Base-by-base conservation (phyloP, 1,140 invertebrate species). In the Ptiloglossa arizonensis region DNA sequence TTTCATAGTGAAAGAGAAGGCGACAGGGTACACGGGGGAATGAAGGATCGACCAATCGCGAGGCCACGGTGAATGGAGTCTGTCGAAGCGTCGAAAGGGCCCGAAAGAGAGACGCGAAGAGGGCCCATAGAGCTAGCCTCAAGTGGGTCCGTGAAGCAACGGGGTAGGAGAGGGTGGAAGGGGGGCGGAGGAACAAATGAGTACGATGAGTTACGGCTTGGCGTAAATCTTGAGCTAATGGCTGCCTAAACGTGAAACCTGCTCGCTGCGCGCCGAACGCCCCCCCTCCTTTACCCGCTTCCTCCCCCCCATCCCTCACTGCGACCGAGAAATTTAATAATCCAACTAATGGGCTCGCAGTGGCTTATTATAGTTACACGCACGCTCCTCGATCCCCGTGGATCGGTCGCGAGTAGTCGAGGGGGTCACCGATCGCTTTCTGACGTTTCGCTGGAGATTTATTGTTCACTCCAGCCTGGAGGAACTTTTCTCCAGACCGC, bases 301-400 rank as follows among this genome's bases (percentile, higher is more conserved):
- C 54, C 24, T 27, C 59, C 27, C 41, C 50, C 24, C 19, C 57
- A 73, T 72, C 67, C 83, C 80, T 83, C 76, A 81, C 11, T 73
- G 88, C 87, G 87, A 90, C 86, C 88, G 87, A 92, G 90, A 93
- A 93, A 93, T 93, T 93, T 92, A 93, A 93, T 93, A 93, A 92
- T 92, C 90, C 90, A 89, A 85, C 90, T 92, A 92, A 90, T 90
- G 87, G 89, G 80, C 86, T 88, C 81, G 87, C 87, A 83, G 88
- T 89, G 82, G 83, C 83, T 88, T 88, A 88, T 90, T 89, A 89
- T 88, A 87, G 79, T 86, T 87, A 81, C 68, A 63, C 46, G 48
- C 57, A 44, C 15, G 57, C 35, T 60, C 29, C 52, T 11, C 41
- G 35, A 15, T 62, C 54, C 5, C 2, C 48, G 48, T 50, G 48